Conservation (phyloP, 2,888 invertebrate genomes). For the Coremacera marginata region DNA sequence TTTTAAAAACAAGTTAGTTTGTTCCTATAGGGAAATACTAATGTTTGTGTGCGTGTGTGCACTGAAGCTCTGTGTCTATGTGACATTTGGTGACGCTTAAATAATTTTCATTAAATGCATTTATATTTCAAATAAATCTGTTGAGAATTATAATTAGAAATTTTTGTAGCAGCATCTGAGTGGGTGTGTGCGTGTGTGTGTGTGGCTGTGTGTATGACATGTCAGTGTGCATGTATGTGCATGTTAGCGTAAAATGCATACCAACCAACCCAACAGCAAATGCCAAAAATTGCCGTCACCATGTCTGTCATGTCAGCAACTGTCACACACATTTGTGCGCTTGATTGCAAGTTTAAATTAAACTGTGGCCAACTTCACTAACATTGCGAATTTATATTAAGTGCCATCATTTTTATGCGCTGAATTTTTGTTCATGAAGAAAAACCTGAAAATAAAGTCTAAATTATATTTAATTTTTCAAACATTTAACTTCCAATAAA, state of each 20-base stretch:
- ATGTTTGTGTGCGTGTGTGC: constrained; percentile 1
- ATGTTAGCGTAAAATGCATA: no score
- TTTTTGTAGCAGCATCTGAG: background rate
- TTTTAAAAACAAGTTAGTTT: no score
- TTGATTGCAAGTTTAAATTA: background rate
- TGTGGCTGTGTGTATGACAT: background rate
- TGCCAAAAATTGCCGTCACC: background rate
- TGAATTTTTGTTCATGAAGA: no score
- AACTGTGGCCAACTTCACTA: no score
- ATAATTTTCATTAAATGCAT: constrained; percentile 31
- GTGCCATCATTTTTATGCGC: constrained; percentile 29
- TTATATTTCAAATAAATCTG: constrained; percentile 34
- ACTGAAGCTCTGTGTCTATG: constrained; percentile 32
- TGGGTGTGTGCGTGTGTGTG: background rate
- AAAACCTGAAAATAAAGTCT: no score
- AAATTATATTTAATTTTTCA: no score
- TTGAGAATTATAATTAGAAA: constrained; percentile 33
- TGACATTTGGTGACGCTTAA: constrained; percentile 40
- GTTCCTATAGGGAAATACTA: no score
- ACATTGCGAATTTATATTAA: constrained; percentile 6
- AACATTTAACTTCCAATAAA: no score
- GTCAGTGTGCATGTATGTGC: no score
- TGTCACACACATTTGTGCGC: background rate
- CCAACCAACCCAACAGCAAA: background rate
- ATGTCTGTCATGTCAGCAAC: constrained; percentile 7